Evolutionary conservation across 2,113 vertebrate species (phyloP).

Genomic region (Dinomys branickii): DNA sequence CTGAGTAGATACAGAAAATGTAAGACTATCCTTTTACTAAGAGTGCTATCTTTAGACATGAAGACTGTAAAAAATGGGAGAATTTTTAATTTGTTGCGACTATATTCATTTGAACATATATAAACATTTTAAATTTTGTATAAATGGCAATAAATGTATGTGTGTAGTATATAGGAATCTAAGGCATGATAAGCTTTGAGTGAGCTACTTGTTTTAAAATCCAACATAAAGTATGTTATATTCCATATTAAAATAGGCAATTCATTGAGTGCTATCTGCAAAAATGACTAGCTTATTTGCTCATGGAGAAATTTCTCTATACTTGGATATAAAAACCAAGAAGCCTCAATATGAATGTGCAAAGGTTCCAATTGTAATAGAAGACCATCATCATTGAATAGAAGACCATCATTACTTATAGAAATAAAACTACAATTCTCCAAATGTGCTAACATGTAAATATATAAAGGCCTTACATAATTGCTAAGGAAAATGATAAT

Average conservation of each 20-base stretch:
- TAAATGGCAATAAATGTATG: not conserved
- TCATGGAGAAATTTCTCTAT: not conserved
- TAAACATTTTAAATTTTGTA: not conserved
- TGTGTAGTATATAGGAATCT: not conserved
- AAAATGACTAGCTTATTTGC: not conserved
- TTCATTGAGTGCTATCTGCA: not conserved
- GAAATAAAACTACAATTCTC: conserved; percentile 72
- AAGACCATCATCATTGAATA: no score
- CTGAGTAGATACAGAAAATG: not conserved
- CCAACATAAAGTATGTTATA: not conserved
- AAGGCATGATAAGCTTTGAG: not conserved
- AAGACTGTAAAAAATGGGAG: not conserved
- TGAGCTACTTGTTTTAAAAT: not conserved
- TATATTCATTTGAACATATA: not conserved
- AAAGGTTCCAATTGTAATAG: conserved; percentile 69
- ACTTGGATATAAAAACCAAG: not conserved
- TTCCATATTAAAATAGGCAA: not conserved
- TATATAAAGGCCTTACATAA: conserved; percentile 77
- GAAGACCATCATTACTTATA: conserved; percentile 74
- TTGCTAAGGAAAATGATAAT: conserved; percentile 73
- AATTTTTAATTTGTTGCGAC: not conserved
- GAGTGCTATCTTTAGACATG: not conserved
- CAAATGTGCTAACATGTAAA: conserved; percentile 80
- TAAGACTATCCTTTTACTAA: not conserved
- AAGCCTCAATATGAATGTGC: not conserved